Conservation (phyloP, 2,113 vertebrate genomes). For the Oncorhynchus kisutch region DNA sequence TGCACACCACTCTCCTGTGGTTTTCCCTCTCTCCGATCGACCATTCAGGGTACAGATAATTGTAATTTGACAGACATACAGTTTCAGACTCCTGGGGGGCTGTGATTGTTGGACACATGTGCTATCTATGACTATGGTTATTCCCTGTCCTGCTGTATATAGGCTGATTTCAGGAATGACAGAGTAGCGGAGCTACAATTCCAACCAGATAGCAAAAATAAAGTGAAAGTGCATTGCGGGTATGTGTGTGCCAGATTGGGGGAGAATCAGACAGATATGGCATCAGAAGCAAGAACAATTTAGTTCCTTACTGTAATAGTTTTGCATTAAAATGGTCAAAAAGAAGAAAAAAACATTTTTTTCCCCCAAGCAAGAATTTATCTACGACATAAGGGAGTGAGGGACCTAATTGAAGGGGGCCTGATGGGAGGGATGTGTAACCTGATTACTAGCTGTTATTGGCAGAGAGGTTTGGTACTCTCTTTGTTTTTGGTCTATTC, state of each 20-base stretch:
- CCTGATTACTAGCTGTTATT: too few relatives aligned
- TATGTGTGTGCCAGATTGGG: slow-evolving; percentile 35
- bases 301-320: too few relatives aligned
- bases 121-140: neutral
- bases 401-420: too few relatives aligned
- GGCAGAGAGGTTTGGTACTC: too few relatives aligned
- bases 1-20: neutral
- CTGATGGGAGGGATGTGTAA: too few relatives aligned
- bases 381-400: too few relatives aligned
- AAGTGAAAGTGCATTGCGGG: neutral
- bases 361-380: too few relatives aligned
- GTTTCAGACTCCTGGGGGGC: neutral
- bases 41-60: neutral
- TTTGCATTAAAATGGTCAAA: too few relatives aligned
- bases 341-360: too few relatives aligned
- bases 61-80: neutral
- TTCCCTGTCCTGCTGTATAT: neutral
- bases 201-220: too few relatives aligned
- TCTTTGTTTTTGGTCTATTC: too few relatives aligned
- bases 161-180: neutral
- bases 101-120: too few relatives aligned
- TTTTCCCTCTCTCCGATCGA: neutral
- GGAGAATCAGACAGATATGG: slow-evolving; percentile 62
- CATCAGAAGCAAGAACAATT: slow-evolving; percentile 24
- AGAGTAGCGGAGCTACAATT: neutral